phyloP scores from a whole-genome alignment of 1,140 invertebrate genomes.

The Papilio aristodemus region DNA sequence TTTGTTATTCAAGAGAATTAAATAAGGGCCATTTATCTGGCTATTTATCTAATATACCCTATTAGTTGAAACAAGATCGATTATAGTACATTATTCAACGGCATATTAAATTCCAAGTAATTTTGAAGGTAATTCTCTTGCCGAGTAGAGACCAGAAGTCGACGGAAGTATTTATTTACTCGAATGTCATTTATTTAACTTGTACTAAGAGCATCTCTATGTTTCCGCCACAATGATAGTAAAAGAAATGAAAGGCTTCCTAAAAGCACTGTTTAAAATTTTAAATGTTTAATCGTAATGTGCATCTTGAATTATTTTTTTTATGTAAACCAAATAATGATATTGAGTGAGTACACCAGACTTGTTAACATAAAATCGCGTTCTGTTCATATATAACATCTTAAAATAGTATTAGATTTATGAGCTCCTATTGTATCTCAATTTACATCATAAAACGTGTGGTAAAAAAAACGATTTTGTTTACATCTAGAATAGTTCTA shows the following conservation, averaged over 20 bases:
- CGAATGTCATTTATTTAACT: constrained; percentile 43
- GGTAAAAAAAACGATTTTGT: constrained; percentile 4
- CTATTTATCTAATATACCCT: constrained; percentile 46
- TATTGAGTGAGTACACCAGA: not conserved
- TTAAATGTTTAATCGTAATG: not conserved
- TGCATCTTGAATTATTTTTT: not conserved
- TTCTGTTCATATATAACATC: not conserved
- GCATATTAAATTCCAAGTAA: constrained; percentile 29
- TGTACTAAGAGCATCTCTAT: constrained; percentile 35
- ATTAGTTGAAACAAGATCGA: constrained; percentile 41
- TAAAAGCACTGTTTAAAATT: constrained; percentile 18
- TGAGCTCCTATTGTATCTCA: constrained; percentile 6
- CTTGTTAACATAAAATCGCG: not conserved
- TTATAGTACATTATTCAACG: constrained; percentile 38
- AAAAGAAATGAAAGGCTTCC: not conserved
- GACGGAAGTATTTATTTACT: not conserved
- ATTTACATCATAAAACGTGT: constrained; percentile 10
- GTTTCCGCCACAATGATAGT: constrained; percentile 18
- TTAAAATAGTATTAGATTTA: not conserved
- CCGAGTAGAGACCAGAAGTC: not conserved
- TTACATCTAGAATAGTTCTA: constrained; percentile 5
- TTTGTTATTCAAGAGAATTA: constrained; percentile 45
- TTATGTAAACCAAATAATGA: not conserved
- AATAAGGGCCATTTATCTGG: constrained; percentile 46
- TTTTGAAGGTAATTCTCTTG: constrained; percentile 6